Base-by-base conservation (phyloP, 1,140 invertebrate genomes). In the Hyphantria cunea region DNA sequence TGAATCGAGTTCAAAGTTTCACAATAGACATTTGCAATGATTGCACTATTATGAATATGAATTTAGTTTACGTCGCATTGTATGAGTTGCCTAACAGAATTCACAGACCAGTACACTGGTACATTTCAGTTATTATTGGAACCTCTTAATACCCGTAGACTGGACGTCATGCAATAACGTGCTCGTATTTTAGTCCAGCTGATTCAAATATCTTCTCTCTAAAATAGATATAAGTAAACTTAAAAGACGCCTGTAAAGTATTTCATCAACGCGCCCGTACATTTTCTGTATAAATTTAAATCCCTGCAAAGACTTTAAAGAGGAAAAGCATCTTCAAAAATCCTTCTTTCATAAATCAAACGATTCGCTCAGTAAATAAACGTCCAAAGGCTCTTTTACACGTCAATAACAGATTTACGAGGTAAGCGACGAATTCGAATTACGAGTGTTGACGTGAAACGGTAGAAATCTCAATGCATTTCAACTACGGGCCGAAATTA, bases 61-160 rank as follows among this genome's bases (percentile, higher is more conserved):
- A n/a, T 39, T 39, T 39, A n/a, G 37, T 10, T 39, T 48, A 49
- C 25, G 31, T 48, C 32, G 58, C 50, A 34, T 49, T 47, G 25
- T 54, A 12, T 33, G 33, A 39, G 51, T 59, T 13, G 44, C 33
- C 47, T 41, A 39, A 15, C 55, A 58, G 53, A 50, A 48, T 66
- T 44, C 64, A 61, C 63, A 72, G 66, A 69, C 39, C 55, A 50
- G n/a, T 39, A 54, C 42, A 70, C n/a, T 39, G 45, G 59, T 63
- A 60, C 59, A 72, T 64, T 72, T 53, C 64, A 75, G 72, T 66
- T 75, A 75, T 75, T 75, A 75, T 72, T 72, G 66, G 72, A 72
- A 70, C 12, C 67, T 64, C 60, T 66, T 42, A 61, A 44, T 55
- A 50, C 59, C 41, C 48, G 55, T 48, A 68, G 50, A 55, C 48